phyloP scores from a whole-genome alignment of 2,888 invertebrate genomes.

The Strigamia crassipes region DNA sequence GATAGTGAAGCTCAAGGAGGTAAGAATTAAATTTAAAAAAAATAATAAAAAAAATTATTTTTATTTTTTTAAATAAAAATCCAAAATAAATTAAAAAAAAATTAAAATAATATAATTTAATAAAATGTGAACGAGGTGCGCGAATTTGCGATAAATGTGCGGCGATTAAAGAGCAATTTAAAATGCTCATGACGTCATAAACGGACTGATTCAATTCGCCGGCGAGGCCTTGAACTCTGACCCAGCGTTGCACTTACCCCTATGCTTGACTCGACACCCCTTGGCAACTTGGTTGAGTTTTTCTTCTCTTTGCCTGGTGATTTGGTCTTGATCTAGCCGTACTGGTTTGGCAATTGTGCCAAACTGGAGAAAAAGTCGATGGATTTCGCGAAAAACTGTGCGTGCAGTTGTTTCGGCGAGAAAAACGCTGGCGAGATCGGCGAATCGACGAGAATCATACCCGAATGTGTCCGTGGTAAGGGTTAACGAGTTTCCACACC shows the following conservation, averaged over 20 bases:
- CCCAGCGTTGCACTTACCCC: constrained; percentile 19
- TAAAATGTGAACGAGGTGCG: background rate
- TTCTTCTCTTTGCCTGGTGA: constrained; percentile 5
- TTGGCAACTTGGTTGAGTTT: constrained; percentile 38
- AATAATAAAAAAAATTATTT: background rate
- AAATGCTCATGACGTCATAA: background rate
- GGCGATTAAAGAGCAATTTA: background rate
- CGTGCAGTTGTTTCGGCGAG: constrained; percentile 7
- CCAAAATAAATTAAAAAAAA: background rate
- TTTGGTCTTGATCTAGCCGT: background rate
- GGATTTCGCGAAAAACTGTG: constrained; percentile 1
- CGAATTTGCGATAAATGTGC: background rate
- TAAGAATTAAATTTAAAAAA: background rate
- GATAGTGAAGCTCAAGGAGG: constrained; percentile 56
- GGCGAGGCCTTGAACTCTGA: constrained; percentile 26
- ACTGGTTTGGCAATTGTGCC: background rate
- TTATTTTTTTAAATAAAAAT: background rate
- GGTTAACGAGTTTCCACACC: background rate
- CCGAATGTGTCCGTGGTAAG: constrained; percentile 13
- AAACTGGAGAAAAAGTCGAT: constrained; percentile 15
- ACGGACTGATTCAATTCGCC: background rate
- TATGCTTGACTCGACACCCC: constrained; percentile 5
- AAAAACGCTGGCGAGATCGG: background rate
- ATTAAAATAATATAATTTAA: no score
- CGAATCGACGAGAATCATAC: background rate